A percentile compares a stretch with the other conserved stretches of the same genome.
Evolutionary conservation across 2,888 invertebrate genomes (phyloP).

Genomic region (Mesochorus sp.): DNA sequence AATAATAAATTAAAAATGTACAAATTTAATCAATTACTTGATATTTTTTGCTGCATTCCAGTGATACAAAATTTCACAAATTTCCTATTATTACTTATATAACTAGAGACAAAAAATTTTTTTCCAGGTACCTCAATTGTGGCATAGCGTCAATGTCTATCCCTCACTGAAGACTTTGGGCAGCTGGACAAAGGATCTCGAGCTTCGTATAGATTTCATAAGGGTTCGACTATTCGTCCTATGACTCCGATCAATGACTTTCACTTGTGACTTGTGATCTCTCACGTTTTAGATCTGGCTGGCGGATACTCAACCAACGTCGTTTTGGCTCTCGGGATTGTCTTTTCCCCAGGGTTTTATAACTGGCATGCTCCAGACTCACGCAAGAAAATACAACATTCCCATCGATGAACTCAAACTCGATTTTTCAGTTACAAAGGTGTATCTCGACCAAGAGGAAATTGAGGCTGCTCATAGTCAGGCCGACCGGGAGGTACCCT

Average conservation of each 20-base stretch:
- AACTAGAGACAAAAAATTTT: too few relatives aligned
- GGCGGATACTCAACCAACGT: slow-evolving; percentile 87
- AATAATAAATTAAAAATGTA: too few relatives aligned
- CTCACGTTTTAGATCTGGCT: slow-evolving; percentile 86
- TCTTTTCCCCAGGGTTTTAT: slow-evolving; percentile 97
- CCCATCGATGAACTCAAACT: slow-evolving; percentile 94
- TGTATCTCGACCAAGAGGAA: slow-evolving; percentile 87
- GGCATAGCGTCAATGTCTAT: slow-evolving; percentile 90
- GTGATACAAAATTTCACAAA: too few relatives aligned
- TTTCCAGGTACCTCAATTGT: slow-evolving; percentile 89
- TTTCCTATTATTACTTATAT: too few relatives aligned
- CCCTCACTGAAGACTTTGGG: slow-evolving; percentile 94
- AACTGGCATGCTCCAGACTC: slow-evolving; percentile 94
- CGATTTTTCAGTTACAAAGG: slow-evolving; percentile 87
- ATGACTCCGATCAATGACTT: neutral
- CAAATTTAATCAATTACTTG: too few relatives aligned
- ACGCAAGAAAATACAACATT: slow-evolving; percentile 91
- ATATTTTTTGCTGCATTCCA: too few relatives aligned
- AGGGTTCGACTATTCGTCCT: slow-evolving; percentile 77
- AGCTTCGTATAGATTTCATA: slow-evolving; percentile 91
- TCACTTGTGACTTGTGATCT: neutral
- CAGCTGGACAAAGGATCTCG: slow-evolving; percentile 93
- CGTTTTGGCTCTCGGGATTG: slow-evolving; percentile 96
- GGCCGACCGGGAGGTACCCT: slow-evolving; percentile 72
- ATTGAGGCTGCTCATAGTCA: slow-evolving; percentile 83